These are phyloP conservation scores for Glossosoma conforme DNA, from an alignment of 1,140 invertebrate genomes.

Conservation along the genomic window DNA sequence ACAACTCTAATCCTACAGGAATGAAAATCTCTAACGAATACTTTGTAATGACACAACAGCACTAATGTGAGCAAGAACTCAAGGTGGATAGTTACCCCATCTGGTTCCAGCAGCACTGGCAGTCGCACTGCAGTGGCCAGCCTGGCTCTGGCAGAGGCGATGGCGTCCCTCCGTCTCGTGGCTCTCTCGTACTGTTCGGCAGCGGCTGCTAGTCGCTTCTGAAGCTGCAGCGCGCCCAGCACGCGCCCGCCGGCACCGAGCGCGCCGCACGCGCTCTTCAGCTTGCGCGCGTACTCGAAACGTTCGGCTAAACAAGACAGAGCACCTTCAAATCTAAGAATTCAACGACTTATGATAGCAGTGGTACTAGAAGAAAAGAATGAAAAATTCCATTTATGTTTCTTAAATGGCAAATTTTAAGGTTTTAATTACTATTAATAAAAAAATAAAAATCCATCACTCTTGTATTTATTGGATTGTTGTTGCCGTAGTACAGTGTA, in stretches of 20 bases:
- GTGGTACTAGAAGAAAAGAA: too few relatives aligned
- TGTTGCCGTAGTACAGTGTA: too few relatives aligned
- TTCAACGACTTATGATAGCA: too few relatives aligned
- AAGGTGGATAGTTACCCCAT: slow-evolving; percentile 61
- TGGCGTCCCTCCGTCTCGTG: slow-evolving; percentile 81
- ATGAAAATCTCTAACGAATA: too few relatives aligned
- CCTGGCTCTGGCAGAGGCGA: slow-evolving; percentile 58
- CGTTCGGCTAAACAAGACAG: slow-evolving; percentile 64
- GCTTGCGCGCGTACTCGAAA: slow-evolving; percentile 86
- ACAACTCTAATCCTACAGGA: too few relatives aligned
- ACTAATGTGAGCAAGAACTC: too few relatives aligned
- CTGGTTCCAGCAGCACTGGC: slow-evolving; percentile 71
- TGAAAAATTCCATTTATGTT: too few relatives aligned
- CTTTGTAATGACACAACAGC: too few relatives aligned
- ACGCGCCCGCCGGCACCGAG: slow-evolving; percentile 80
- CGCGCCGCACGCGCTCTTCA: slow-evolving; percentile 80
- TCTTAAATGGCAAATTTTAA: too few relatives aligned
- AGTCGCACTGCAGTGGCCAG: slow-evolving; percentile 43
- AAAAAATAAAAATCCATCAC: too few relatives aligned
- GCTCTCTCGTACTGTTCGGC: slow-evolving; percentile 88
- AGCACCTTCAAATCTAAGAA: background rate
- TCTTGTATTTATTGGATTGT: too few relatives aligned
- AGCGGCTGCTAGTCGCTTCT: slow-evolving; percentile 86
- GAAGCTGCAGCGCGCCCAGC: slow-evolving; percentile 83
- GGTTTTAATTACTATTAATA: too few relatives aligned